Evolutionary conservation across 1,140 invertebrate species (phyloP).

Genomic region (Leptinotarsa texana): DNA sequence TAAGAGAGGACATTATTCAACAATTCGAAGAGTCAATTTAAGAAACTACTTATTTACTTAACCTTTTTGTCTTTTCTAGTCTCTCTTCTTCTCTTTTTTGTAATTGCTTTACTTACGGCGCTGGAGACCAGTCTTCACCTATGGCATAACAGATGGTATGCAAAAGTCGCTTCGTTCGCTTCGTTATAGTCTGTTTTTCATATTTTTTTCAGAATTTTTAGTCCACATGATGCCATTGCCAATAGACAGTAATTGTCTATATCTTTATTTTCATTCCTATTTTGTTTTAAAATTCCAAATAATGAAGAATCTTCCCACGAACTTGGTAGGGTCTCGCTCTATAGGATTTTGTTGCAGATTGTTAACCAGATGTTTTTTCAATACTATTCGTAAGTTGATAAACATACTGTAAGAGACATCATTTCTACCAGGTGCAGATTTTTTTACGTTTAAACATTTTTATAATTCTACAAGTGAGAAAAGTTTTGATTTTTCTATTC

Average conservation of each 20-base stretch:
- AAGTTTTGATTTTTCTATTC: no score
- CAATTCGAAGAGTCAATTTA: neutral
- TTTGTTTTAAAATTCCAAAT: neutral
- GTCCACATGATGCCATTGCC: conserved; percentile 1
- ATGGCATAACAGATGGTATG: neutral
- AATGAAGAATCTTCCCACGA: neutral
- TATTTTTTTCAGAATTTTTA: conserved; percentile 15
- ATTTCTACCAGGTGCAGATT: neutral
- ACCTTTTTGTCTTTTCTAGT: no score
- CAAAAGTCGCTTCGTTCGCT: neutral
- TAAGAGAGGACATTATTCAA: neutral
- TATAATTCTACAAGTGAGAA: no score
- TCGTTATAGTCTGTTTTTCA: conserved; percentile 28
- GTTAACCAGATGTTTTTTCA: neutral
- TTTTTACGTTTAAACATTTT: no score
- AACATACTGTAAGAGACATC: conserved; percentile 13
- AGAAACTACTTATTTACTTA: no score
- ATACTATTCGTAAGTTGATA: conserved; percentile 4
- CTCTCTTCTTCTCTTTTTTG: no score
- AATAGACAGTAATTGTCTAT: conserved; percentile 4
- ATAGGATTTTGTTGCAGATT: conserved; percentile 15
- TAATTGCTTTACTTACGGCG: no score
- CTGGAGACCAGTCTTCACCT: no score
- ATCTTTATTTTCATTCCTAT: neutral
- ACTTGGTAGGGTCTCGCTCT: neutral